These are phyloP conservation scores for Stratiolaelaps scimitus DNA, from an alignment of 1,140 invertebrate genomes.

Conservation along the genomic window DNA sequence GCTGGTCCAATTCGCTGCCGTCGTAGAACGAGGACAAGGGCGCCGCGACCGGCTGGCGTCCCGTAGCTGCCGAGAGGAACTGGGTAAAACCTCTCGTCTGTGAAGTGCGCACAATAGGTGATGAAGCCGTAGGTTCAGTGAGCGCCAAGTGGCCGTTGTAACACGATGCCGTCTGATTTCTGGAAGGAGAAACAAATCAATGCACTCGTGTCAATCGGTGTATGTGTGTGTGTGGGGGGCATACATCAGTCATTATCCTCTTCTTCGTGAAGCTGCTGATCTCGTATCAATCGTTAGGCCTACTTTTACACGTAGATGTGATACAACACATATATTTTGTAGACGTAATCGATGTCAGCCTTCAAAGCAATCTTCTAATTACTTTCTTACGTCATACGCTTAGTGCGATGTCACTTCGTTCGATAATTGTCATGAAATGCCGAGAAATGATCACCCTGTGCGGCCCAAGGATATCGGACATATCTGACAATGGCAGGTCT, in stretches of 20 bases:
- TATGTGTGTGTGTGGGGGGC: background rate
- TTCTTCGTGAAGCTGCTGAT: no score
- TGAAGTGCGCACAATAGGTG: constrained; percentile 32
- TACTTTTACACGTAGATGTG: no score
- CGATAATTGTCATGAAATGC: no score
- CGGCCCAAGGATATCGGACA: no score
- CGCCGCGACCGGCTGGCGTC: constrained; percentile 30
- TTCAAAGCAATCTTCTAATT: no score
- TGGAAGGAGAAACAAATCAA: constrained; percentile 28
- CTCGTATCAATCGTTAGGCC: no score
- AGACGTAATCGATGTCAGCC: no score
- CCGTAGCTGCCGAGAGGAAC: constrained; percentile 34
- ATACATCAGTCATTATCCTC: background rate
- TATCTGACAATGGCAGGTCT: no score
- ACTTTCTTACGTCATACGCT: no score
- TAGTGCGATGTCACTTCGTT: no score
- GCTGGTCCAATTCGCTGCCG: constrained; percentile 28
- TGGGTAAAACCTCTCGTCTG: constrained; percentile 34
- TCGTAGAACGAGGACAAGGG: constrained; percentile 34
- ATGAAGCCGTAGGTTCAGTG: constrained; percentile 31
- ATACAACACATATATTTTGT: no score
- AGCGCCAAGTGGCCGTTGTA: constrained; percentile 34
- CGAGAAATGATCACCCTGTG: no score
- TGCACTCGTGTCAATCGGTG: background rate
- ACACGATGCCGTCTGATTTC: constrained; percentile 30